Conservation (phyloP, 2,113 vertebrate species). For the Rhombomys opimus region DNA sequence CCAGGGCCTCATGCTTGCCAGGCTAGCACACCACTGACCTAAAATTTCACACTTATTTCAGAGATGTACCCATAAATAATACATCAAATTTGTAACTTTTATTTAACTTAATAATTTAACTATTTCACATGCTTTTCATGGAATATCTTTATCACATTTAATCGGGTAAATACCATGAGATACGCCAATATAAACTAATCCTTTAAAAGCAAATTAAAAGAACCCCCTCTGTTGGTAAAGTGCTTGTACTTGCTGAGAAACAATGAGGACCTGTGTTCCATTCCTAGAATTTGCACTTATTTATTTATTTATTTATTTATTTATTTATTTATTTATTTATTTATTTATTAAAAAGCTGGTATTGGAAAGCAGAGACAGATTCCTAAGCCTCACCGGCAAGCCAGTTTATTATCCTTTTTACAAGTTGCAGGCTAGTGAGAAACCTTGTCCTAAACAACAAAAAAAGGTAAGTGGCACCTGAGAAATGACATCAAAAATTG, state of each 20-base stretch:
- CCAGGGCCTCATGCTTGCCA: neutral
- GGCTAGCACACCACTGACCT: neutral
- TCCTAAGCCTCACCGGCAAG: neutral
- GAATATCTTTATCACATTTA: neutral
- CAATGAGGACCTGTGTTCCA: neutral
- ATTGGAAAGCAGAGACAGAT: neutral
- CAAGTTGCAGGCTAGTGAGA: neutral
- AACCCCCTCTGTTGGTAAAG: neutral
- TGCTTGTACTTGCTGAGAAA: neutral
- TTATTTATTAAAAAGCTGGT: neutral
- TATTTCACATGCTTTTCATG: neutral
- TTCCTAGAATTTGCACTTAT: neutral
- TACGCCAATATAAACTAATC: neutral
- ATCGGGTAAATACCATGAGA: neutral
- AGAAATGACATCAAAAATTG: neutral
- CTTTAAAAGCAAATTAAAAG: slow-evolving; percentile 30
- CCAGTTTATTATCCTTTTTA: neutral
- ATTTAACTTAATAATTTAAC: neutral
- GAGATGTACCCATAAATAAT: neutral
- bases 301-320: no score
- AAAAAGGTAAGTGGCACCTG: no score
- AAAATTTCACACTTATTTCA: neutral
- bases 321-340: no score
- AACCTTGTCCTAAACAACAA: no score
- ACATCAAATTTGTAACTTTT: neutral